Percentiles rank a stretch among this genome's conserved stretches.
phyloP scores from a whole-genome alignment of 1,140 invertebrate species.

The Tetramorium parvispinum region DNA sequence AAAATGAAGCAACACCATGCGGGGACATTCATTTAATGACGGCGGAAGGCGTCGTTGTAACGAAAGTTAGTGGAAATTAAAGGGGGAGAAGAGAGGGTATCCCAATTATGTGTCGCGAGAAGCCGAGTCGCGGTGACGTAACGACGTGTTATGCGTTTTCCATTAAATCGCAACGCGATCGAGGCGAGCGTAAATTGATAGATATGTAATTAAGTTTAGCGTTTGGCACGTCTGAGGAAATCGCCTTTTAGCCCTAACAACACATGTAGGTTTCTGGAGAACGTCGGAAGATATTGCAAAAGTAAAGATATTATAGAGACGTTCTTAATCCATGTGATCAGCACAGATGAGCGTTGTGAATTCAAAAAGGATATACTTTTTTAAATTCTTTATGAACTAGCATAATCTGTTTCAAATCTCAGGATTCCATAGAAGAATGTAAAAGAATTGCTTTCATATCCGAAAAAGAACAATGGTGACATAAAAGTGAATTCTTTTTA shows the following conservation, averaged over 20 bases:
- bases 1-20: constrained; percentile 22
- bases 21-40: constrained; percentile 35
- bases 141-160: constrained; percentile 22
- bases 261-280: too few relatives aligned
- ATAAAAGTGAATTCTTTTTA: too few relatives aligned
- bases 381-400: too few relatives aligned
- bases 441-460: too few relatives aligned
- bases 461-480: too few relatives aligned
- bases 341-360: too few relatives aligned
- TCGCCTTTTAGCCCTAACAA: neutral
- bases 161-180: constrained; percentile 26
- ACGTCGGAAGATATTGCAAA: too few relatives aligned
- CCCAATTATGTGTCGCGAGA: constrained; percentile 17
- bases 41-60: constrained; percentile 5
- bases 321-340: too few relatives aligned
- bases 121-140: constrained; percentile 1
- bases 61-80: constrained; percentile 35
- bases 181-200: neutral
- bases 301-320: too few relatives aligned
- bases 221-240: neutral
- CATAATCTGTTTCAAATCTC: too few relatives aligned
- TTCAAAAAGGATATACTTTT: too few relatives aligned
- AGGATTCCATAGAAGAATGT: too few relatives aligned
- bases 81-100: neutral
- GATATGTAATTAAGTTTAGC: constrained; percentile 41